Evolutionary conservation across 2,113 vertebrate species (phyloP).

Genomic region (Onychostoma macrolepis): DNA sequence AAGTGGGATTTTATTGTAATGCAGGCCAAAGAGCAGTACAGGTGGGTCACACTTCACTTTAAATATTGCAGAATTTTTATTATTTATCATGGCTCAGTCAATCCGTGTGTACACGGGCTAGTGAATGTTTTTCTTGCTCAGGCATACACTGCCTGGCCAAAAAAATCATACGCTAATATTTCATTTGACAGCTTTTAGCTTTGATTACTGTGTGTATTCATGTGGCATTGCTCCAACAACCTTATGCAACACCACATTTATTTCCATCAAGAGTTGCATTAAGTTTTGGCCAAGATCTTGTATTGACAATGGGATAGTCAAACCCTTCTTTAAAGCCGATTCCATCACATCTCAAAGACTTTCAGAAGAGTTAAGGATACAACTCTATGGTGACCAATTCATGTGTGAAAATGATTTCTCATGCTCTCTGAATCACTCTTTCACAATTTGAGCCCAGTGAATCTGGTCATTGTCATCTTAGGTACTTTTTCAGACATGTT

Average conservation of each 20-base stretch:
- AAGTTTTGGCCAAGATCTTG: background rate
- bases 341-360: background rate
- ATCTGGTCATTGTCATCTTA: background rate
- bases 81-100: background rate
- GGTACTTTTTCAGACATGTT: background rate
- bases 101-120: background rate
- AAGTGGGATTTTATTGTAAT: slow-evolving; percentile 99
- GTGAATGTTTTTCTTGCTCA: background rate
- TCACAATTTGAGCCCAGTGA: background rate
- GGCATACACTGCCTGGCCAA: background rate
- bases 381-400: background rate
- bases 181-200: background rate
- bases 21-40: slow-evolving; percentile 97
- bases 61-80: background rate
- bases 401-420: background rate
- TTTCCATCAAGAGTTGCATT: background rate
- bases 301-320: background rate
- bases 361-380: background rate
- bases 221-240: background rate
- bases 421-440: background rate
- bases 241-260: background rate
- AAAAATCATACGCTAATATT: background rate
- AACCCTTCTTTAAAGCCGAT: background rate
- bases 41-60: slow-evolving; percentile 74
- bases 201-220: background rate